Conservation (phyloP, 1,140 invertebrate species). For the Drosophila quadrilineata region DNA sequence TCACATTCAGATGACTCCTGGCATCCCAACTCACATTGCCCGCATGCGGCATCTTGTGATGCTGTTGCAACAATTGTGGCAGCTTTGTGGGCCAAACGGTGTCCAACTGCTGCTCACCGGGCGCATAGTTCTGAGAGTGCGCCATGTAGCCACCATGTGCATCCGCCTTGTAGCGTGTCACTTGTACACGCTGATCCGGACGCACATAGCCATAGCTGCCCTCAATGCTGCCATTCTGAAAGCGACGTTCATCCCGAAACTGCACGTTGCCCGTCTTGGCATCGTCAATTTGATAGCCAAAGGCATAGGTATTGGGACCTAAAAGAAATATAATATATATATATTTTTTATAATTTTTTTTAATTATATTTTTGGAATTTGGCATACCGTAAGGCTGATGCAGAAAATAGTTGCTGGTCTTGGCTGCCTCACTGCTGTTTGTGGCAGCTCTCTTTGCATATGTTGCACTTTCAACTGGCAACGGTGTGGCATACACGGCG, state of each 20-base stretch:
- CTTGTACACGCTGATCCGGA: conserved; percentile 83
- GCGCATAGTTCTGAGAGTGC: conserved; percentile 48
- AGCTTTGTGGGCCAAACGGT: conserved; percentile 58
- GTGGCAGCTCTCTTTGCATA: conserved; percentile 23
- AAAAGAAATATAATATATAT: not conserved
- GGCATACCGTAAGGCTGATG: conserved; percentile 71
- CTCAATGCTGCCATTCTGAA: conserved; percentile 85
- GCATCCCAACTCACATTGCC: conserved; percentile 59
- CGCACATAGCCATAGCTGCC: conserved; percentile 87
- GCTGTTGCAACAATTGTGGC: conserved; percentile 41
- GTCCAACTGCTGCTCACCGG: conserved; percentile 32
- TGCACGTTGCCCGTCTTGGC: conserved; percentile 84
- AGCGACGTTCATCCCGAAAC: conserved; percentile 85
- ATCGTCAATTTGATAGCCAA: conserved; percentile 87
- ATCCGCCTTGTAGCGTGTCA: conserved; percentile 85
- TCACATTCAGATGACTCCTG: conserved; percentile 65
- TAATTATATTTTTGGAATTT: not conserved
- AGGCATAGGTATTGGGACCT: conserved; percentile 86
- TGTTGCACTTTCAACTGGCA: conserved; percentile 27
- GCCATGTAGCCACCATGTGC: conserved; percentile 82
- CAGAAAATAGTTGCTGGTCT: conserved; percentile 60
- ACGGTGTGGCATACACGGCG: conserved; percentile 29
- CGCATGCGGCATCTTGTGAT: not conserved
- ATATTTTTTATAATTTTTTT: not conserved
- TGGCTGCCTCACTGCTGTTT: conserved; percentile 28